Evolutionary conservation across 2,797 vertebrate species (phyloP), one percentile per base, ranked within the genome.

Genomic region (Pempheris klunzingeri): DNA sequence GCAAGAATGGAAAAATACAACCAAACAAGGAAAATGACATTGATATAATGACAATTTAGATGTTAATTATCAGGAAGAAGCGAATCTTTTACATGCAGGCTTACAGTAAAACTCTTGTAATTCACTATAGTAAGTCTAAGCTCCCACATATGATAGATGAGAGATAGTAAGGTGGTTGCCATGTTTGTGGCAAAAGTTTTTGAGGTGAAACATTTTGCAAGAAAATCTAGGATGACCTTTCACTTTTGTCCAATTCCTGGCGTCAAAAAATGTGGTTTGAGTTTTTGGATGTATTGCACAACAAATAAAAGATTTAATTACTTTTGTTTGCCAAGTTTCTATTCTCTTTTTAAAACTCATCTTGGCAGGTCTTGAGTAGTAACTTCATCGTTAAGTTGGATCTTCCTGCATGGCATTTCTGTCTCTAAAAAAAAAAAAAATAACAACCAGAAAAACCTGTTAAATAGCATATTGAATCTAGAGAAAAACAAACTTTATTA

Each of bases 401-500:
- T 69, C 77, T 77, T 75, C 77, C 67, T 54, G 10, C n/a, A 9
- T 53, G 50, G 39, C 44, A 36, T 36, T 68, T 61, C 44, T 43
- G n/a, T 65, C 28, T 38, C 65, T 72, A 52, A 12, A 26, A 32
- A 43, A 7, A 49, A 15, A 22, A 39, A 44, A 54, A 28, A 50
- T 14, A 34, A 41, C 53, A 4, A 28, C 15, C n/a, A 57, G 34
- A 38, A 55, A 63, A 73, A 71, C 65, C n/a, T n/a, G n/a, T n/a
- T n/a, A 43, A 28, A 47, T 74, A n/a, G 14, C 20, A 13, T 50
- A 58, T 59, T 55, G 39, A 57, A 74, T 74, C 36, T 32, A 49
- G 58, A 78, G 58, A 73, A 76, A 82, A 86, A 80, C 57, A 73
- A 86, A 87, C 84, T 90, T 90, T 80, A 88, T 92, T 84, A 85